These are phyloP conservation scores for Agrenia bidenticulata DNA, from an alignment of 2,888 invertebrate species.

Conservation along the genomic window DNA sequence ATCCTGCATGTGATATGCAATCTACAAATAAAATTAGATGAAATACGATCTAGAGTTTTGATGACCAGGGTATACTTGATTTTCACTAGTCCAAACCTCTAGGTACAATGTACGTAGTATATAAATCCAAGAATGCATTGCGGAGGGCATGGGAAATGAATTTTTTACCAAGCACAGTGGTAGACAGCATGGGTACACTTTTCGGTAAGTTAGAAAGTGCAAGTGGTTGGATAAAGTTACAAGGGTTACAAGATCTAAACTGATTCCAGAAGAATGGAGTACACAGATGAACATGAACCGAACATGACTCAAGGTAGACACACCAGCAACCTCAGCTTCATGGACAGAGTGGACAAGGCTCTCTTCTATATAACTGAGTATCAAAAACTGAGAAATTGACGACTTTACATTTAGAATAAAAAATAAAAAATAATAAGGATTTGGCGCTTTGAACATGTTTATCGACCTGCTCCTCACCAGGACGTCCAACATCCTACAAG, in stretches of 20 bases:
- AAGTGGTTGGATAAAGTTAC: slow-evolving; percentile 1
- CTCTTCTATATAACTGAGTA: too few relatives aligned
- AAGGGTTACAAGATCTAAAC: slow-evolving; percentile 32
- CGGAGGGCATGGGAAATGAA: too few relatives aligned
- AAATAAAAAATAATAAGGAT: slow-evolving; percentile 45
- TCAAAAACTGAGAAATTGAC: background rate
- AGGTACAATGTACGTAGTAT: too few relatives aligned
- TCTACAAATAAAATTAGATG: too few relatives aligned
- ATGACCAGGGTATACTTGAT: too few relatives aligned
- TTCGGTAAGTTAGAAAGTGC: background rate
- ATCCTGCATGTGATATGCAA: too few relatives aligned
- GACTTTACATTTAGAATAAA: slow-evolving; percentile 21
- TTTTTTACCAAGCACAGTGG: too few relatives aligned
- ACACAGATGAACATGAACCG: slow-evolving; percentile 25
- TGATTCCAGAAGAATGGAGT: slow-evolving; percentile 32
- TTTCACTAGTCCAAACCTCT: background rate
- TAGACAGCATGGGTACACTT: slow-evolving; percentile 1
- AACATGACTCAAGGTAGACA: background rate
- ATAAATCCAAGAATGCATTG: too few relatives aligned
- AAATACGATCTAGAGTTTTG: too few relatives aligned
- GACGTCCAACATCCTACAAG: slow-evolving; percentile 43
- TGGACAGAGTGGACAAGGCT: too few relatives aligned
- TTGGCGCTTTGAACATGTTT: slow-evolving; percentile 49
- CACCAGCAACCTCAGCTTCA: too few relatives aligned
- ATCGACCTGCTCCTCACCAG: slow-evolving; percentile 49